Evolutionary conservation across 2,113 vertebrate species (phyloP).

Genomic region (Spermophilus dauricus): DNA sequence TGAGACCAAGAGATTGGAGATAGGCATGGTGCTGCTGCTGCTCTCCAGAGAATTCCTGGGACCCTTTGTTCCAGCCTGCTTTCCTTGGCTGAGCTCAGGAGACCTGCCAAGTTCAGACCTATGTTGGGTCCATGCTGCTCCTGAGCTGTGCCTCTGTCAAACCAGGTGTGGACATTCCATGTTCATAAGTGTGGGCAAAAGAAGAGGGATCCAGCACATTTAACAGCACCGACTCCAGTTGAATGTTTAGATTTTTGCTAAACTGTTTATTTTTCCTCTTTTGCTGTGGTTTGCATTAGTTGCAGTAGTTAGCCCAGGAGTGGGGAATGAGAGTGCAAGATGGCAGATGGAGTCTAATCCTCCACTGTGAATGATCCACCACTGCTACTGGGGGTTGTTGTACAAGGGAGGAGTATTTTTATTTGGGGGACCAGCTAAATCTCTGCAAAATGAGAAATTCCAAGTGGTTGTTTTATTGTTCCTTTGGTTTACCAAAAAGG

Average conservation of each 20-base stretch:
- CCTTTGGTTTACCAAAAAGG: constrained; percentile 63
- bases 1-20: constrained; percentile 57
- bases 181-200: constrained; percentile 60
- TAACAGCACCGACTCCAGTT: constrained; percentile 71
- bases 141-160: constrained; percentile 52
- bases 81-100: constrained; percentile 60
- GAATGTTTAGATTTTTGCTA: constrained; percentile 80
- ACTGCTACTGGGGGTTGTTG: not conserved
- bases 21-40: constrained; percentile 71
- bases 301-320: constrained; percentile 56
- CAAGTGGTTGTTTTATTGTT: constrained; percentile 60
- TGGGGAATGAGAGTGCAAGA: not conserved
- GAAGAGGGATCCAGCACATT: constrained; percentile 59
- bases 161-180: constrained; percentile 71
- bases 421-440: constrained; percentile 65
- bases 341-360: constrained; percentile 29
- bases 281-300: constrained; percentile 73
- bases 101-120: constrained; percentile 52
- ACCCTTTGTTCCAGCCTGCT: constrained; percentile 46
- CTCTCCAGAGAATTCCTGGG: constrained; percentile 68
- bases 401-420: constrained; percentile 51
- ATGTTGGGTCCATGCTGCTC: constrained; percentile 58
- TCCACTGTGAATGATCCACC: not conserved
- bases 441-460: constrained; percentile 51
- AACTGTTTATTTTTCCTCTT: constrained; percentile 67